Percentiles rank a stretch among this genome's conserved stretches.
phyloP scores from a whole-genome alignment of 2,888 invertebrate genomes.

The Myopa tessellatipennis region DNA sequence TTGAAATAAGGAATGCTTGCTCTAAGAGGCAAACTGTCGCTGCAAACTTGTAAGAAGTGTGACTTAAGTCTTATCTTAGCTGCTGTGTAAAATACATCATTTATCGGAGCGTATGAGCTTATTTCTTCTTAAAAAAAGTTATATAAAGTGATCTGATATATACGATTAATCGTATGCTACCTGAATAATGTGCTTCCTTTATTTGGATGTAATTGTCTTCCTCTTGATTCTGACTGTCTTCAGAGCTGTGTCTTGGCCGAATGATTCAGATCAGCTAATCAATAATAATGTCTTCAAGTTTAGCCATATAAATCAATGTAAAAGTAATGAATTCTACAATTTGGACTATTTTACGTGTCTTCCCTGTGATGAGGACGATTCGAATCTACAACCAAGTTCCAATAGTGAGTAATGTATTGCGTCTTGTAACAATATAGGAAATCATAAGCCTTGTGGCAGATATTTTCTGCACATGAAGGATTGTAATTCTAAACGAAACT shows the following conservation, averaged over 20 bases:
- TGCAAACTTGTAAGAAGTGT: background rate
- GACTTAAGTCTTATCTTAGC: background rate
- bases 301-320: constrained; percentile 61
- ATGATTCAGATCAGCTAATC: constrained; percentile 40
- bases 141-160: background rate
- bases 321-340: constrained; percentile 69
- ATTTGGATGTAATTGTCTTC: constrained; percentile 44
- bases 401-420: constrained; percentile 58
- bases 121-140: constrained; percentile 36
- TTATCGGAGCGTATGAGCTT: constrained; percentile 47
- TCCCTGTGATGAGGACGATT: constrained; percentile 63
- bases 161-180: background rate
- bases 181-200: constrained; percentile 45
- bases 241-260: constrained; percentile 31
- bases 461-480: too few relatives aligned
- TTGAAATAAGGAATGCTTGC: constrained; percentile 18
- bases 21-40: background rate
- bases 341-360: constrained; percentile 69
- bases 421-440: too few relatives aligned
- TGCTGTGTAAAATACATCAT: constrained; percentile 12
- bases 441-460: too few relatives aligned
- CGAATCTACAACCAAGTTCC: constrained; percentile 53
- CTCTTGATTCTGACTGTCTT: constrained; percentile 39
- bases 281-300: constrained; percentile 53
- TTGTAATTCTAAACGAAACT: too few relatives aligned